These are phyloP conservation scores for Thripadectes ignobilis DNA, from an alignment of 2,797 vertebrate genomes.

Conservation along the genomic window DNA sequence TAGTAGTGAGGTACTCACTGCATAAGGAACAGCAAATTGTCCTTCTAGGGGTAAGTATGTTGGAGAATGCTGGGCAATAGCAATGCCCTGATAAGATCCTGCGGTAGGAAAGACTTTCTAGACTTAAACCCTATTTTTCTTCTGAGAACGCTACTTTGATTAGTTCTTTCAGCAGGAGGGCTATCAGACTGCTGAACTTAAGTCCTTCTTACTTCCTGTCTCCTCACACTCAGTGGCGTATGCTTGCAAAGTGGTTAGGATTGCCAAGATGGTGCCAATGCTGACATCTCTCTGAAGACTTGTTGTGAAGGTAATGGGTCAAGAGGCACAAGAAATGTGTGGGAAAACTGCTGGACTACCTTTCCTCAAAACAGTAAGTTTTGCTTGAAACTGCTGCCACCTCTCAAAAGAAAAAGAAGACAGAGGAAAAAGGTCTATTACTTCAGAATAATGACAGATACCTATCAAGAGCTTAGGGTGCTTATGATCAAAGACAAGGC, in stretches of 20 bases:
- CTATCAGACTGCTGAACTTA: background rate
- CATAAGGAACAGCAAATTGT: background rate
- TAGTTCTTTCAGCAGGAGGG: background rate
- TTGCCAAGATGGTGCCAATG: background rate
- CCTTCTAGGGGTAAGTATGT: background rate
- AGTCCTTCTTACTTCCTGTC: background rate
- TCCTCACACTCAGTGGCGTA: background rate
- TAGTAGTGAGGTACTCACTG: background rate
- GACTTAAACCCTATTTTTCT: background rate
- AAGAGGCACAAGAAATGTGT: background rate
- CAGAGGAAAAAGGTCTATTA: background rate
- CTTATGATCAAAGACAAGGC: background rate
- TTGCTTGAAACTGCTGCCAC: background rate
- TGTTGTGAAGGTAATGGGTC: background rate
- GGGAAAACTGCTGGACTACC: background rate
- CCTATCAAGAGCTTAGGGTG: fast-evolving
- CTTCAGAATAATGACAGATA: background rate
- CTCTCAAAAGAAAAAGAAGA: background rate
- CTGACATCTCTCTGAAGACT: background rate
- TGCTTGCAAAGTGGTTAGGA: background rate
- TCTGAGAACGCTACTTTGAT: background rate
- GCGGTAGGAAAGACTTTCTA: background rate
- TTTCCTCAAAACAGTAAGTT: background rate
- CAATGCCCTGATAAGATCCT: background rate
- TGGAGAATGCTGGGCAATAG: background rate